Evolutionary conservation across 2,888 invertebrate species (phyloP), one percentile per base, ranked within the genome.

Genomic region (Acronicta alni): DNA sequence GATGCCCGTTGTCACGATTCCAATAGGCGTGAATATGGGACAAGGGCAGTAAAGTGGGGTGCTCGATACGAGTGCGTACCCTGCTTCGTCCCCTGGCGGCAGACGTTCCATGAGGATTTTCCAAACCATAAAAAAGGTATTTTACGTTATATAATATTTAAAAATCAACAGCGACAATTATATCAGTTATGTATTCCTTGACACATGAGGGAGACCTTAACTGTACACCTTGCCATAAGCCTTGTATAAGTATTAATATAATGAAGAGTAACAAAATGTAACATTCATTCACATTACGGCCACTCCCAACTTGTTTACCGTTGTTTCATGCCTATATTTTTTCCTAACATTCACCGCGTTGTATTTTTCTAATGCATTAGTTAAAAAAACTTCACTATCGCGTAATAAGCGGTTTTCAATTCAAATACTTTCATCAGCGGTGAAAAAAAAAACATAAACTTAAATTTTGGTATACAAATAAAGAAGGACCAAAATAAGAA

Each of bases 291-390:
- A 38, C 35, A 41, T 39, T 43, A 37, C 18, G 15, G 30, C 38
- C 44, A 15, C 20, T 57, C 44, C 56, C 43, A 44, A 49, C 26
- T 49, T 49, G 48, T 48, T 48, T 44, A 44, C 56, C 38, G 26
- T 48, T 37, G 44, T 15, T n/a, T 53, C 12, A 55, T 26, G 8
- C 17, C 26, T 44, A 37, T 44, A 56, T 15, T 26, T 44, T 32
- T 38, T 39, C 18, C 43, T 48, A 44, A 44, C 8, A 32, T 32
- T 32, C 12, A 32, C 32, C 5, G 14, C 12, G 14, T 32, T 32
- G 14, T 32, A 14, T 32, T 32, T 32, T 4, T 14, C 14, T 32
- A 32, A 32, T 32, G 32, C 5, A 32, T 26, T 26, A 26, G 9
- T 26, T 26, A 1, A 14, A 37, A 15, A 18, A 46, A 46, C 18